phyloP scores from a whole-genome alignment of 2,113 vertebrate genomes.

The Macrotis lagotis region DNA sequence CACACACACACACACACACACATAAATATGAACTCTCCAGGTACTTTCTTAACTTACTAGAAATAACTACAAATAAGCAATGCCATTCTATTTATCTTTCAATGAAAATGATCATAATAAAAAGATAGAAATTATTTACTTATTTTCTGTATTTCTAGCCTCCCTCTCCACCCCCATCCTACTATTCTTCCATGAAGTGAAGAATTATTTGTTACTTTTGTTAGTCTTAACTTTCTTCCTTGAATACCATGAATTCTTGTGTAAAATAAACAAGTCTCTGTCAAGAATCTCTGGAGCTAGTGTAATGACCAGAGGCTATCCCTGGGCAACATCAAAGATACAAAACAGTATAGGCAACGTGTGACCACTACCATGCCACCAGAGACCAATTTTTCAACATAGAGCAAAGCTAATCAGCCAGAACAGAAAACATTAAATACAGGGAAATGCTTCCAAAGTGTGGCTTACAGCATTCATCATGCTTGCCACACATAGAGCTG shows the following conservation, averaged over 20 bases:
- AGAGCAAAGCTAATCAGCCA: conserved; percentile 52
- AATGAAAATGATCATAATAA: conserved; percentile 31
- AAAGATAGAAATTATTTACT: conserved; percentile 37
- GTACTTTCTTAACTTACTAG: neutral
- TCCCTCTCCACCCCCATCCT: neutral
- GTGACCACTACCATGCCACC: conserved; percentile 69
- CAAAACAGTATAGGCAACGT: conserved; percentile 66
- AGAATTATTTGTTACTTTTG: conserved; percentile 64
- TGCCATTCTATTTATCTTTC: conserved; percentile 39
- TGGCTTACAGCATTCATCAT: conserved; percentile 59
- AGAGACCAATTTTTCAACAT: conserved; percentile 75
- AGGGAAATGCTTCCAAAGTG: conserved; percentile 69
- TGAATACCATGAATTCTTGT: conserved; percentile 84
- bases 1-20: conserved; percentile 9
- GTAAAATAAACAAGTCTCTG: conserved; percentile 81
- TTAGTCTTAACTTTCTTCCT: conserved; percentile 74
- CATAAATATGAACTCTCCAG: neutral
- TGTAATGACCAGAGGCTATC: conserved; percentile 77
- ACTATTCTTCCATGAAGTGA: conserved; percentile 24
- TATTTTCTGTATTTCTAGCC: conserved; percentile 27
- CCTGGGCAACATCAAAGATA: conserved; percentile 79
- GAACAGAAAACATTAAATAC: conserved; percentile 70
- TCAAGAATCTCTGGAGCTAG: conserved; percentile 74
- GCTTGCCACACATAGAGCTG: conserved; percentile 42
- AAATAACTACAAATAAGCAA: conserved; percentile 37